Evolutionary conservation across 2,113 vertebrate species (phyloP).

Genomic region (Nipponia nippon): DNA sequence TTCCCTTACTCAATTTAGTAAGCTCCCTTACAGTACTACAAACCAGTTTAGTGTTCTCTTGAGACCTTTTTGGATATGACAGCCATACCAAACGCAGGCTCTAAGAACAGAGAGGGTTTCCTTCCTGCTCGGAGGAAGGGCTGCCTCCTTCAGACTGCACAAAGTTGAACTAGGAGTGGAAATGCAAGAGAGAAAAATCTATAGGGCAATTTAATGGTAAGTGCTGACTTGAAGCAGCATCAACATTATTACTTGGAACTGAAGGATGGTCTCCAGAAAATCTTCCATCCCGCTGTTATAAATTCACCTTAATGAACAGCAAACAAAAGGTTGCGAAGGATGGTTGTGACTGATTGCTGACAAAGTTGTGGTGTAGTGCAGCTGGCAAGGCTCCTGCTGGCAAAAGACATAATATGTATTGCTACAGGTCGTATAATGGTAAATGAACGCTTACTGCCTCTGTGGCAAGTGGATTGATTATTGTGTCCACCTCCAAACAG

Average conservation of each 20-base stretch:
- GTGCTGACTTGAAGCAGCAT: not conserved
- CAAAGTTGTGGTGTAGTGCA: slow-evolving; percentile 28
- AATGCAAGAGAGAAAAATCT: not conserved
- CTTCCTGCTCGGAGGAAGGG: not conserved
- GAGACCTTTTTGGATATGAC: not conserved
- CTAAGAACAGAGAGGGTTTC: not conserved
- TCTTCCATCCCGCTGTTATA: slow-evolving; percentile 51
- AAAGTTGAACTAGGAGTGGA: not conserved
- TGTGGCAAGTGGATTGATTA: slow-evolving; percentile 72
- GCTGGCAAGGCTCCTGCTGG: slow-evolving; percentile 60
- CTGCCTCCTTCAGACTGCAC: not conserved
- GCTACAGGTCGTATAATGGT: slow-evolving; percentile 67
- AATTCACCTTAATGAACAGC: slow-evolving; percentile 66
- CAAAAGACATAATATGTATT: slow-evolving; percentile 44
- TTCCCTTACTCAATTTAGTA: not conserved
- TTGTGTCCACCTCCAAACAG: slow-evolving; percentile 38
- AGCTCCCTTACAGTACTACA: not conserved
- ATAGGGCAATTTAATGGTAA: not conserved
- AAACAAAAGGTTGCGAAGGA: slow-evolving; percentile 68
- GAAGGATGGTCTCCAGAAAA: slow-evolving; percentile 53
- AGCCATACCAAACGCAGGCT: not conserved
- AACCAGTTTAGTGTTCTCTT: not conserved
- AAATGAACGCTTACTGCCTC: slow-evolving; percentile 72
- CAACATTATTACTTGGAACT: not conserved
- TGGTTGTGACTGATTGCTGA: slow-evolving; percentile 70